Percentiles rank a stretch among this genome's conserved stretches.
These are phyloP conservation scores for Condylura cristata DNA, from an alignment of 2,113 vertebrate genomes.

Conservation along the genomic window DNA sequence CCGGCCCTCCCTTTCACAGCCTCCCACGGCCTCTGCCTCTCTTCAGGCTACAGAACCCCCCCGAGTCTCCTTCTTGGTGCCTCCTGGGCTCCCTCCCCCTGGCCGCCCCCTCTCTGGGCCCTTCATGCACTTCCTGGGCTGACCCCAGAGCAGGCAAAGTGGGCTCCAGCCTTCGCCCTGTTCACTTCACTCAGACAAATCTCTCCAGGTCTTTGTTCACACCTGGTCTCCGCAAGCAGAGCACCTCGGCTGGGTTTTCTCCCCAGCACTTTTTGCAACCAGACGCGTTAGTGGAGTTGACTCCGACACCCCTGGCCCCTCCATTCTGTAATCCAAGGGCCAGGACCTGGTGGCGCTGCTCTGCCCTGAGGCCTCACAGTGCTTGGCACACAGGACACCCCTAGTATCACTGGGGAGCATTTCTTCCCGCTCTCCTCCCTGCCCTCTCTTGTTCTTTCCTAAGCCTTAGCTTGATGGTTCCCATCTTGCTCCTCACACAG, in stretches of 20 bases:
- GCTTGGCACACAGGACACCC: background rate
- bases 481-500: background rate
- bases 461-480: background rate
- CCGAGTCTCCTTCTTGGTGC: background rate
- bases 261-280: background rate
- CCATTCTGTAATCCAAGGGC: too few species aligned
- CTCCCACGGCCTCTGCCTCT: too few species aligned
- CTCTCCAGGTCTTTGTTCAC: background rate
- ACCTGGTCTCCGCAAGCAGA: background rate
- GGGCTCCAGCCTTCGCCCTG: background rate
- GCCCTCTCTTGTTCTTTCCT: background rate
- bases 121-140: background rate
- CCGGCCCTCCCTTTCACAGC: background rate
- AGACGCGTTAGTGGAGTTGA: background rate
- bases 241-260: background rate
- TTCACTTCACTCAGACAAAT: background rate
- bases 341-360: background rate
- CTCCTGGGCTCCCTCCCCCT: too few species aligned
- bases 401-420: background rate
- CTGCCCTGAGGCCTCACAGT: background rate
- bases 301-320: background rate
- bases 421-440: too few species aligned
- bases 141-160: background rate
- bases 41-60: background rate
- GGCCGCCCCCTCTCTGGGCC: fast-evolving